Base-by-base conservation (phyloP, 2,113 vertebrate genomes). In the Lynx canadensis region DNA sequence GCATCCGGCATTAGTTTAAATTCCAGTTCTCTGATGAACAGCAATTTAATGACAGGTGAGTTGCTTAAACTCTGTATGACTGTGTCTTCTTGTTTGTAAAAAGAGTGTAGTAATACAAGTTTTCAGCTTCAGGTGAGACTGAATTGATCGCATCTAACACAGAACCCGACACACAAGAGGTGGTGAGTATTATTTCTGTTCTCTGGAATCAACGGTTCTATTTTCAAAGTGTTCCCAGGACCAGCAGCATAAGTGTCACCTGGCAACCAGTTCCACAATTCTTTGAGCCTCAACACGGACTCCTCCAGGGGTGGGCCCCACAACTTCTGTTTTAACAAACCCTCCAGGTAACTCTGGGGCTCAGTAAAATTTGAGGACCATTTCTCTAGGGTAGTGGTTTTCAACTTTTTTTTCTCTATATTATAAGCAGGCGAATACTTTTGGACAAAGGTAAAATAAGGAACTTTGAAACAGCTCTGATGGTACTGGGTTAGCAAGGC, bases 131-230 rank as follows among this genome's bases (percentile, higher is more conserved):
- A 52, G 63, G 21, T 45, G 41, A 52, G 14, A 84, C 3, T 25
- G 25, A 83, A 41, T 41, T 82, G 45, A 71, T 83, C 65, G 13
- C 7, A 45, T 78, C 27, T 50, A 84, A 88, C 78, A 68, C 13
- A 52, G 60, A 25, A 63, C 4, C 41, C 0, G 0, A 65, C 4
- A 63, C 29, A 52, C 18, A 68, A 63, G 0, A 23, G 27, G 27
- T 38, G 65, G 45, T n/a, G 71, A 81, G 3, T 52, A 68, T 63
- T 7, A 45, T 12, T 68, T 86, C 8, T 66, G 9, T 79, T 89
- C 55, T 38, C 63, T 41, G 73, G 41, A 57, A 29, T 33, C 15
- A 48, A 19, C 11, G 60, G 36, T 65, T 63, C 1, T 21, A 11
- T 60, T 50, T 41, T 84, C 55, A 25, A 41, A 33, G 38, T n/a